A percentile compares a stretch with the other conserved stretches of the same genome.
Evolutionary conservation across 2,113 vertebrate species (phyloP).

Genomic region (Mystacornis crossleyi): DNA sequence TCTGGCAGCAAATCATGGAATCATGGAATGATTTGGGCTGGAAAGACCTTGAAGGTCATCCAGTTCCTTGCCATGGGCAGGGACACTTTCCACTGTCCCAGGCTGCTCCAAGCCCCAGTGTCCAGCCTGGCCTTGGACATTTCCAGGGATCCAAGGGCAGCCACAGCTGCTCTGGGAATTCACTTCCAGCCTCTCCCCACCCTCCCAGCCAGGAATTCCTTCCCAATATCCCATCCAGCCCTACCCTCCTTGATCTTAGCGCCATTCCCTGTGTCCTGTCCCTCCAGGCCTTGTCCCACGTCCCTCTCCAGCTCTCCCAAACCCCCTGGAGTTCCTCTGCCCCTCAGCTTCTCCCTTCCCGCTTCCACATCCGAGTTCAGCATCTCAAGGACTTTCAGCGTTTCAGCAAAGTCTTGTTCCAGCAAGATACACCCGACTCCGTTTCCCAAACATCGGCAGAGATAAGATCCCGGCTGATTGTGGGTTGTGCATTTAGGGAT

Average conservation of each 20-base stretch:
- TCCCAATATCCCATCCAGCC: not conserved
- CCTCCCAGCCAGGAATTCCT: not conserved
- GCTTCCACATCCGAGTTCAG: not conserved
- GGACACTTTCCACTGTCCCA: not conserved
- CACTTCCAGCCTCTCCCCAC: fast-evolving
- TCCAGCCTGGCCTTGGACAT: not conserved
- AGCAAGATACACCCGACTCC: not conserved
- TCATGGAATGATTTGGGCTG: not conserved
- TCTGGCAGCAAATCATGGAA: not conserved
- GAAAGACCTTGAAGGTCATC: not conserved
- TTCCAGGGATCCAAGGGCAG: not conserved
- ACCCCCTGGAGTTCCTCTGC: fast-evolving
- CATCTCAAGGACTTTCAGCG: not conserved
- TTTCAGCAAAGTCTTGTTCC: not conserved
- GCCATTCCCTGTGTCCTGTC: not conserved
- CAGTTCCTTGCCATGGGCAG: not conserved
- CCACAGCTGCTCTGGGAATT: not conserved
- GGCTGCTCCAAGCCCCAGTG: not conserved
- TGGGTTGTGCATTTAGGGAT: not conserved
- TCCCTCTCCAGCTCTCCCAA: not conserved
- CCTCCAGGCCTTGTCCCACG: not conserved
- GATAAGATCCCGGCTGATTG: not conserved
- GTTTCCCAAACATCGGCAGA: not conserved
- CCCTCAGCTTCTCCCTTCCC: not conserved
- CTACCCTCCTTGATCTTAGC: fast-evolving